These are phyloP conservation scores for Rhopalosiphum maidis DNA, from an alignment of 1,140 invertebrate genomes.

Conservation along the genomic window DNA sequence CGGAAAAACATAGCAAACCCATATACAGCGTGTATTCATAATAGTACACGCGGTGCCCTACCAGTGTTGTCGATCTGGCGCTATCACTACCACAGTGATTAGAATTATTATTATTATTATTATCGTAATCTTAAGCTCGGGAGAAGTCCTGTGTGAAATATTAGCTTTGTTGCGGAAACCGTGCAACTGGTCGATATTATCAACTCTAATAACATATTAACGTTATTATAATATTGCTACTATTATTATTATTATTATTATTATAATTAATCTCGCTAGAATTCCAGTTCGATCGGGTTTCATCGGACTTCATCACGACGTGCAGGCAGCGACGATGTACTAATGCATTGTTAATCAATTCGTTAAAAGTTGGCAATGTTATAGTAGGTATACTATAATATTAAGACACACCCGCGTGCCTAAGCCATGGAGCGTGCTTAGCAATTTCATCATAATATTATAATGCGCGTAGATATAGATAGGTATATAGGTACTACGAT, in stretches of 20 bases:
- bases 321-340: not conserved
- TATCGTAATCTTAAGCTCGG: too few relatives aligned
- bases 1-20: too few relatives aligned
- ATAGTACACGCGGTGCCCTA: too few relatives aligned
- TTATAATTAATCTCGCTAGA: not conserved
- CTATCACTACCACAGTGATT: too few relatives aligned
- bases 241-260: not conserved
- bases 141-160: too few relatives aligned
- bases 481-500: not conserved
- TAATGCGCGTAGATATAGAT: not conserved
- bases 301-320: not conserved
- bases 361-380: not conserved
- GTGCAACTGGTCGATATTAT: too few relatives aligned
- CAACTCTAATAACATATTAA: too few relatives aligned
- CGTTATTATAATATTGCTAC: too few relatives aligned
- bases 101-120: too few relatives aligned
- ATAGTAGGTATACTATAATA: not conserved
- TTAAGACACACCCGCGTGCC: not conserved
- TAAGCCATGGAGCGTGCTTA: not conserved
- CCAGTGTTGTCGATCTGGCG: too few relatives aligned
- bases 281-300: not conserved
- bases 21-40: too few relatives aligned
- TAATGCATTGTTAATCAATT: not conserved
- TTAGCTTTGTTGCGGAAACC: too few relatives aligned
- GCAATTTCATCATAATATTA: not conserved